phyloP scores from a whole-genome alignment of 2,113 vertebrate species.

The Strix uralensis region DNA sequence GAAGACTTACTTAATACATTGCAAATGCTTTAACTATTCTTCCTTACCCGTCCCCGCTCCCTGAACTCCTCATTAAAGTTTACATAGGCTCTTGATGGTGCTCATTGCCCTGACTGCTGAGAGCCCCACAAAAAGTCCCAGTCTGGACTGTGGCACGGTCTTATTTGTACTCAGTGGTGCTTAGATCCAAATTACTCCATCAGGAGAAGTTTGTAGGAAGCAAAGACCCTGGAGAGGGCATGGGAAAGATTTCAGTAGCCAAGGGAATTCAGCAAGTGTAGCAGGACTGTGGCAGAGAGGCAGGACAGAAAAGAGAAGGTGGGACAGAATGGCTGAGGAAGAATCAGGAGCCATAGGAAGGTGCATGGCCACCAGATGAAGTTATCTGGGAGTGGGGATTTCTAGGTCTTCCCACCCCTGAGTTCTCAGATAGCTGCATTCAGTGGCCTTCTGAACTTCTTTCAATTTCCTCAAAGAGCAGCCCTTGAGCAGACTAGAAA shows the following conservation, averaged over 20 bases:
- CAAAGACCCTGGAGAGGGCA: not conserved
- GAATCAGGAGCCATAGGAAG: not conserved
- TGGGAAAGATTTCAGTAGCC: not conserved
- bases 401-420: not conserved
- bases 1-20: not conserved
- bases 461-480: not conserved
- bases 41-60: not conserved
- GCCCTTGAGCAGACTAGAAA: not conserved
- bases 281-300: not conserved
- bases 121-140: not conserved
- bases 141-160: not conserved
- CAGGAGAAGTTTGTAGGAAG: not conserved
- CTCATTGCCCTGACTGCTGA: not conserved
- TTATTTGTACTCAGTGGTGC: not conserved
- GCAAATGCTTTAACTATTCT: not conserved
- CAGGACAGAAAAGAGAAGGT: not conserved
- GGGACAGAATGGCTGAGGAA: not conserved
- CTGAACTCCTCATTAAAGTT: not conserved
- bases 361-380: not conserved
- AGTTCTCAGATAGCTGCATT: not conserved
- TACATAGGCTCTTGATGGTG: not conserved
- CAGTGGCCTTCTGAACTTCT: not conserved
- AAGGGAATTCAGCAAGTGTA: not conserved
- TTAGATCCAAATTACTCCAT: not conserved
- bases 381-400: not conserved